phyloP scores from a whole-genome alignment of 2,797 vertebrate species.

The Bradypus variegatus region DNA sequence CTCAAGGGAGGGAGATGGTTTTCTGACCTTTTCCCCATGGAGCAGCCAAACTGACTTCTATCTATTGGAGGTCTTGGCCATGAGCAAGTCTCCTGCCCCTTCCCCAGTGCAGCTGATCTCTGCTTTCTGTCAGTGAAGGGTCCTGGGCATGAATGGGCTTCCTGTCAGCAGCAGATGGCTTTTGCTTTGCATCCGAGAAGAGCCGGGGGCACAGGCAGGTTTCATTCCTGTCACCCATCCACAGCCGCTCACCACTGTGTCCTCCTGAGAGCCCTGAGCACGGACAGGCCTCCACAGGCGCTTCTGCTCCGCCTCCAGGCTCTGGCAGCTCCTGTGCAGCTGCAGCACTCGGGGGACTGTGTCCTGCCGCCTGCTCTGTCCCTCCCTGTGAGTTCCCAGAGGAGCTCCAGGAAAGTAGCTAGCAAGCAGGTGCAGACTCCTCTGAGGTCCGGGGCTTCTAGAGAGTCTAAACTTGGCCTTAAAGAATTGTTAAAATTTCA shows the following conservation, averaged over 20 bases:
- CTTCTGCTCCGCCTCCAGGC: background rate
- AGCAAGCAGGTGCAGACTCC: background rate
- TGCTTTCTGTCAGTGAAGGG: background rate
- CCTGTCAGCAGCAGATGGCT: background rate
- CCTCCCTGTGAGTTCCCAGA: no score
- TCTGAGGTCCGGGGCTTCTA: background rate
- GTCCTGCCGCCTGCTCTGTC: background rate
- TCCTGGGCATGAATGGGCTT: background rate
- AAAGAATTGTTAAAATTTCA: background rate
- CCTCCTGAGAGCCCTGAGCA: background rate
- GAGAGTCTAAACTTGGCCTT: background rate
- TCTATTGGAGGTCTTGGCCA: background rate
- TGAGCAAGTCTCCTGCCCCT: background rate
- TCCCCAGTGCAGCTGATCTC: background rate
- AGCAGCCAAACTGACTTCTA: background rate
- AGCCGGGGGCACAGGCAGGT: background rate
- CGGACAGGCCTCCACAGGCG: background rate
- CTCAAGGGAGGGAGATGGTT: background rate
- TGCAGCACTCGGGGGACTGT: background rate
- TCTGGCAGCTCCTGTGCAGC: background rate
- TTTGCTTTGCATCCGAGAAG: background rate
- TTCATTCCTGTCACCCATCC: background rate
- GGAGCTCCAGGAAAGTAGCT: background rate
- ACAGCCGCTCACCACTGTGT: background rate
- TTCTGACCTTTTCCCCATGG: background rate